Evolutionary conservation across 2,797 vertebrate species (phyloP), one percentile per base, ranked within the genome.

Genomic region (Catharus ustulatus): DNA sequence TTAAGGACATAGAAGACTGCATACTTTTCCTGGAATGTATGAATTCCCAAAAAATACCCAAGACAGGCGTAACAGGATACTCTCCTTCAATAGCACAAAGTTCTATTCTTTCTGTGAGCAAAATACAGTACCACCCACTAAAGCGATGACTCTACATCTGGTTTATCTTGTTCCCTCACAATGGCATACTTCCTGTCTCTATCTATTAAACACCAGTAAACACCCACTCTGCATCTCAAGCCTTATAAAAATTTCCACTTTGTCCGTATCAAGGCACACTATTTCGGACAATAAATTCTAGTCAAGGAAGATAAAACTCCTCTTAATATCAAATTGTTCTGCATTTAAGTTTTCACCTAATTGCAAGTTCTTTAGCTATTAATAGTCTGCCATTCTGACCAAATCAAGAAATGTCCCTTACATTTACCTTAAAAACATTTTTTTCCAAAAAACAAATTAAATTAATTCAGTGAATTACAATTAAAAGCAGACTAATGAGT

Each of bases 111-210:
- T 84, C 84, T 82, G 49, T 4, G 42, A 87, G 79, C 79, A 97
- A 95, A 96, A 96, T 36, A 84, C 23, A 93, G 87, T 66, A 92
- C 89, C 91, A 96, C 90, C 94, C 95, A 90, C 77, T 45, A 43
- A 54, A 90, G 63, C 4, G 17, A 95, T 88, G 95, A 90, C 89
- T 97, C 84, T 51, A 58, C 72, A 90, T 88, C 84, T 96, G 68
- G 89, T 96, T 82, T 96, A 96, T 91, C 95, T 95, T 13, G 16
- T 78, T 94, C 74, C 4, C 67, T 95, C 90, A 96, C 77, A 95
- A 91, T 88, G 46, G 55, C 75, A 91, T 34, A 82, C 71, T 96
- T 97, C 91, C 93, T 85, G 85, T 22, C 92, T 79, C 20, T 80
- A 96, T 93, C 91, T 92, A 79, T 48, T 74, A 30, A 95, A 80